Evolutionary conservation across 2,888 invertebrate species (phyloP).

Genomic region (Epirrita christyi): DNA sequence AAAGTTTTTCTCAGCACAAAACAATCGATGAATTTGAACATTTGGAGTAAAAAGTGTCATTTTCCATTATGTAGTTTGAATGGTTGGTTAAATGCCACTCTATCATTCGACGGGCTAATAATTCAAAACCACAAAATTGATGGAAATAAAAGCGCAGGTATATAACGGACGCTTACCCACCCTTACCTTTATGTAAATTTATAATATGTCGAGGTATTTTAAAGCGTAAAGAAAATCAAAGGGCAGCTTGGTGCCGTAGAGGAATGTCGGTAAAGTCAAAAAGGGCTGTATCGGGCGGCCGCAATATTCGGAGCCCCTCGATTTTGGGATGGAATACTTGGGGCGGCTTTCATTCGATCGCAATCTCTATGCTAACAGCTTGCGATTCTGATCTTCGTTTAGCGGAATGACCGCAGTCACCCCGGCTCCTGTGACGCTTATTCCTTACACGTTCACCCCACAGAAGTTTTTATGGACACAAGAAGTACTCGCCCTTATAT

Average conservation of each 20-base stretch:
- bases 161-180: slow-evolving; percentile 34
- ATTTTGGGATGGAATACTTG: slow-evolving; percentile 80
- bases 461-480: slow-evolving; percentile 79
- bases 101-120: slow-evolving; percentile 48
- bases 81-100: slow-evolving; percentile 49
- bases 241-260: slow-evolving; percentile 64
- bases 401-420: slow-evolving; percentile 84
- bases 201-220: slow-evolving; percentile 59
- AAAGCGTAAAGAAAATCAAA: slow-evolving; percentile 70
- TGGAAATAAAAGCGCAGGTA: slow-evolving; percentile 39
- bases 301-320: slow-evolving; percentile 79
- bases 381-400: slow-evolving; percentile 85
- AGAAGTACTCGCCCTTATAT: slow-evolving; percentile 65
- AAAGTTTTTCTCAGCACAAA: slow-evolving; percentile 74
- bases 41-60: slow-evolving; percentile 62
- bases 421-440: slow-evolving; percentile 77
- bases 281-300: slow-evolving; percentile 74
- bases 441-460: slow-evolving; percentile 82
- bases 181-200: slow-evolving; percentile 49
- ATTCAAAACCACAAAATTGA: slow-evolving; percentile 47
- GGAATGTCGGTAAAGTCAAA: slow-evolving; percentile 73
- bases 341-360: slow-evolving; percentile 81
- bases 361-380: slow-evolving; percentile 85
- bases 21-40: slow-evolving; percentile 69
- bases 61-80: slow-evolving; percentile 52